Evolutionary conservation across 2,888 invertebrate genomes (phyloP).

Genomic region (Apotomis turbidana): DNA sequence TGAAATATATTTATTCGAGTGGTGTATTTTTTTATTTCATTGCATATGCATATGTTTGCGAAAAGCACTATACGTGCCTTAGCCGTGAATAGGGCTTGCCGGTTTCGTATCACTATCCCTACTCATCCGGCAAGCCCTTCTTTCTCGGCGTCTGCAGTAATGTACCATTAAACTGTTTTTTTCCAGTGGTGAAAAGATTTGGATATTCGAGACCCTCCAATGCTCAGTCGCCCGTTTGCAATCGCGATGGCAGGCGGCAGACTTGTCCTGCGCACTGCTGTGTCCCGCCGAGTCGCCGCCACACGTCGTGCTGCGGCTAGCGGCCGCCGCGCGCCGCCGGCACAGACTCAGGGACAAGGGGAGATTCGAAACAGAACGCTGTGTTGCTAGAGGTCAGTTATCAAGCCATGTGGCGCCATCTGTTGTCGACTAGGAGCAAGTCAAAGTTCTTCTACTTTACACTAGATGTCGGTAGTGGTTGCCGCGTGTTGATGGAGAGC

Average conservation of each 20-base stretch:
- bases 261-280: conserved; percentile 52
- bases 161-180: not conserved
- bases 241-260: conserved; percentile 52
- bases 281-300: conserved; percentile 57
- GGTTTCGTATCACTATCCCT: too few species aligned
- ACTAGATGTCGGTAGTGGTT: too few species aligned
- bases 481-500: too few species aligned
- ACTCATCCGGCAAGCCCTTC: too few species aligned
- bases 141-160: too few species aligned
- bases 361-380: not conserved
- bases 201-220: conserved; percentile 66
- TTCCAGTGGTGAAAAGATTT: conserved; percentile 72
- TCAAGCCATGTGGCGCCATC: conserved; percentile 52
- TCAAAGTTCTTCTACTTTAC: too few species aligned
- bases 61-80: too few species aligned
- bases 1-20: too few species aligned
- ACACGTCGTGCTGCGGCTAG: conserved; percentile 48
- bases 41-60: too few species aligned
- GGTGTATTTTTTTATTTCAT: too few species aligned
- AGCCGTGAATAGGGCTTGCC: too few species aligned
- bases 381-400: conserved; percentile 40
- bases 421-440: too few species aligned
- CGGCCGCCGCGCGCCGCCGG: conserved; percentile 32
- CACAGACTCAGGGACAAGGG: conserved; percentile 38
- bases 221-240: conserved; percentile 51